Percentiles rank a stretch among this genome's conserved stretches.
Conservation (phyloP, 2,113 vertebrate genomes). For the Elachura formosa region DNA sequence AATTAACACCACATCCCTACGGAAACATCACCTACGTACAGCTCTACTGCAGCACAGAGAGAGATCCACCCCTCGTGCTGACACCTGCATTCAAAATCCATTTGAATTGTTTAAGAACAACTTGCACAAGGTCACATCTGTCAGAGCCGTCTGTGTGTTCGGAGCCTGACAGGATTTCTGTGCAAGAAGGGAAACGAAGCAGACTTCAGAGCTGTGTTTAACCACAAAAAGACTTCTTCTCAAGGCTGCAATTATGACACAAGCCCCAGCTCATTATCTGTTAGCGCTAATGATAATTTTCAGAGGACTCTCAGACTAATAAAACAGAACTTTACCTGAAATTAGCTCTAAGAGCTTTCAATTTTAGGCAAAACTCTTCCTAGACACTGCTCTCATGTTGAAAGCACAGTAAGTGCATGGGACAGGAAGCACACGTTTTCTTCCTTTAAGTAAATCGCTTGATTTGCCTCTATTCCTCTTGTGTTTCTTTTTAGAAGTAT, state of each 20-base stretch:
- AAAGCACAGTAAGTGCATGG: not conserved
- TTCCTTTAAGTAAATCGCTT: not conserved
- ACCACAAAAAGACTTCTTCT: not conserved
- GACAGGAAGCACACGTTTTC: not conserved
- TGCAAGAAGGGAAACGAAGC: not conserved
- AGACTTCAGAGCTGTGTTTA: not conserved
- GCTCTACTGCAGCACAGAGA: not conserved
- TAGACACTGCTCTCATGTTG: not conserved
- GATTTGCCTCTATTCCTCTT: not conserved
- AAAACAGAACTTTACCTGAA: not conserved
- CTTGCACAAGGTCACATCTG: not conserved
- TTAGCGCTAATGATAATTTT: not conserved
- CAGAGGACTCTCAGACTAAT: not conserved
- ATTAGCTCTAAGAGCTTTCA: not conserved
- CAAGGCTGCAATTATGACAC: not conserved
- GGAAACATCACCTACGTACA: accelerated
- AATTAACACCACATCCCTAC: not conserved
- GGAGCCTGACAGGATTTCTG: not conserved
- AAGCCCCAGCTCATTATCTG: not conserved
- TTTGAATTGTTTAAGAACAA: not conserved
- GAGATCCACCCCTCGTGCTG: not conserved
- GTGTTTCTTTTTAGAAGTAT: not conserved
- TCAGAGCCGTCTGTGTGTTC: not conserved
- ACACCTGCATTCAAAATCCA: not conserved
- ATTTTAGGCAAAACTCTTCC: not conserved